phyloP scores from a whole-genome alignment of 2,113 vertebrate species.

The Serinus canaria region DNA sequence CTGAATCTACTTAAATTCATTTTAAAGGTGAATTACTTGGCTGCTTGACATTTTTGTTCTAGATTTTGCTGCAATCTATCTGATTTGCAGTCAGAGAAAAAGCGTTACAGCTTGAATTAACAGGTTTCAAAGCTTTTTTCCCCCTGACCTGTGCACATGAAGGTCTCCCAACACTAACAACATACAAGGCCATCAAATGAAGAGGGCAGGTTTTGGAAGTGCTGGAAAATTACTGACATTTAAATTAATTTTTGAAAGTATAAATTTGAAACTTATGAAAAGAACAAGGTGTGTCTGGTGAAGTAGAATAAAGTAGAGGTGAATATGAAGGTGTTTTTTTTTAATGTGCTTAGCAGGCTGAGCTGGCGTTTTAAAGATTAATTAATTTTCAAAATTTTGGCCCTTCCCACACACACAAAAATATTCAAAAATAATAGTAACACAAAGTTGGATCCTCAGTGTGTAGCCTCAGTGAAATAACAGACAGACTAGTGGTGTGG shows the following conservation, averaged over 20 bases:
- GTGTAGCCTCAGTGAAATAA: slow-evolving; percentile 6
- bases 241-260: background rate
- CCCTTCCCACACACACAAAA: background rate
- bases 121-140: background rate
- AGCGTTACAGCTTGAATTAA: background rate
- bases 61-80: background rate
- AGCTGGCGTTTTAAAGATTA: background rate
- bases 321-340: background rate
- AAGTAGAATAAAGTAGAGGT: background rate
- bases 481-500: slow-evolving; percentile 28
- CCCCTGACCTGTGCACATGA: background rate
- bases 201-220: background rate
- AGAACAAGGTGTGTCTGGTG: background rate
- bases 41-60: background rate
- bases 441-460: background rate
- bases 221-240: background rate
- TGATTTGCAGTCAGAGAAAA: background rate
- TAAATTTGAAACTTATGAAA: background rate
- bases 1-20: background rate
- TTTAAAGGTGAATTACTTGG: slow-evolving; percentile 9
- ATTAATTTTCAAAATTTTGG: slow-evolving; percentile 7
- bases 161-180: background rate
- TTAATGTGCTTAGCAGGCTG: background rate
- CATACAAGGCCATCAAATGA: background rate
- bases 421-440: background rate